phyloP scores from a whole-genome alignment of 2,113 vertebrate species.

The Raja brachyura region DNA sequence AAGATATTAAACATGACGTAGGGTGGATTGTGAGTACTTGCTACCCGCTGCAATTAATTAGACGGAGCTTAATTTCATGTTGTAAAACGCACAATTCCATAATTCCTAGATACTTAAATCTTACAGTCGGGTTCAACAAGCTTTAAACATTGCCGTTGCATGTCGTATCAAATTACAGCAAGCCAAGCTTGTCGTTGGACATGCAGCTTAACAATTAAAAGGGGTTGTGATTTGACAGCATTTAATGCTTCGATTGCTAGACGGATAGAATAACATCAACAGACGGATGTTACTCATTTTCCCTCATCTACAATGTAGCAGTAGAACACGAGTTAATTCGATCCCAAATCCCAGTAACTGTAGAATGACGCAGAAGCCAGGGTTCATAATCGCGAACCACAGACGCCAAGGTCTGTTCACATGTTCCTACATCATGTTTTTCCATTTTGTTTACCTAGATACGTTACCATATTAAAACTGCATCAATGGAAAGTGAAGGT shows the following conservation, averaged over 20 bases:
- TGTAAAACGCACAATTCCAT: not conserved
- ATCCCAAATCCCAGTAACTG: constrained; percentile 3
- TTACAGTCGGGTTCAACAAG: not conserved
- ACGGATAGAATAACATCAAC: constrained; percentile 36
- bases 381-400: not conserved
- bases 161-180: constrained; percentile 28
- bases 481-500: not conserved
- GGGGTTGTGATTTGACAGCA: constrained; percentile 3
- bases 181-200: not conserved
- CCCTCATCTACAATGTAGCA: not conserved
- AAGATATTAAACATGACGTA: not conserved
- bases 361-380: not conserved
- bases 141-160: not conserved
- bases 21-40: not conserved
- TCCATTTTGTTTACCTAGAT: not conserved
- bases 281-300: constrained; percentile 7
- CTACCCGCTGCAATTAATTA: not conserved
- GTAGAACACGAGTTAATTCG: not conserved
- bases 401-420: not conserved
- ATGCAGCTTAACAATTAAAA: constrained; percentile 35
- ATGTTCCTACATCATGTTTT: not conserved
- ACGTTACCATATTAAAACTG: not conserved
- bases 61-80: not conserved
- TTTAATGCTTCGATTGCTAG: constrained; percentile 23
- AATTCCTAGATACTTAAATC: not conserved